These are phyloP conservation scores for Turnix velox DNA, from an alignment of 2,113 vertebrate species.

Conservation along the genomic window DNA sequence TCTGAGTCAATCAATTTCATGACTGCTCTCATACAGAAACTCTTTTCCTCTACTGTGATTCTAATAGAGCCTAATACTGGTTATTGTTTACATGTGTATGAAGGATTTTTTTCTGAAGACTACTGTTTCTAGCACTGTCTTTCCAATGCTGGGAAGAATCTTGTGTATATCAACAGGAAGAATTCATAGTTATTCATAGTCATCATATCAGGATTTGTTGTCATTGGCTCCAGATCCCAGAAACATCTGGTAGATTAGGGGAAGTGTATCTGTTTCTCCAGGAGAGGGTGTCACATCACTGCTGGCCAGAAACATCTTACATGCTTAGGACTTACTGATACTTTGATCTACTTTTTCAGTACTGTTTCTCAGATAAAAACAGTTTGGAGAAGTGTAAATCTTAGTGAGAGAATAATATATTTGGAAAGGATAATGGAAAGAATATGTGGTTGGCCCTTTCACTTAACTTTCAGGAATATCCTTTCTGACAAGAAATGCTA, in stretches of 20 bases:
- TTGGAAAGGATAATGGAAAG: neutral
- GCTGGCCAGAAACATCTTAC: neutral
- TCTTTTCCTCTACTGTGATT: neutral
- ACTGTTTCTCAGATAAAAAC: neutral
- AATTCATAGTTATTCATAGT: neutral
- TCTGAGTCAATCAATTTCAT: neutral
- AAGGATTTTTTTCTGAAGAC: neutral
- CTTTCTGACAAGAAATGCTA: neutral
- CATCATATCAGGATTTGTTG: neutral
- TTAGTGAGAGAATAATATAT: neutral
- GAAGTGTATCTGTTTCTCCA: neutral
- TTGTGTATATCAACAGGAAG: neutral
- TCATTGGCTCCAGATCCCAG: neutral
- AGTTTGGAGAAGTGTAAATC: neutral
- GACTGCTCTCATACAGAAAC: neutral
- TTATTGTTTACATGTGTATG: neutral
- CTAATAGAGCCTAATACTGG: neutral
- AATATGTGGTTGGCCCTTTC: neutral
- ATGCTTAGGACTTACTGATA: fast-evolving
- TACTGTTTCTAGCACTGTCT: neutral
- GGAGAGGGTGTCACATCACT: neutral
- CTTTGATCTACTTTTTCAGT: neutral
- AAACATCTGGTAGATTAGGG: neutral
- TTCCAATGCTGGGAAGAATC: neutral
- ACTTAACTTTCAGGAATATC: neutral